These are phyloP conservation scores for Bombus difficillimus DNA, from an alignment of 1,140 invertebrate species.

Conservation along the genomic window DNA sequence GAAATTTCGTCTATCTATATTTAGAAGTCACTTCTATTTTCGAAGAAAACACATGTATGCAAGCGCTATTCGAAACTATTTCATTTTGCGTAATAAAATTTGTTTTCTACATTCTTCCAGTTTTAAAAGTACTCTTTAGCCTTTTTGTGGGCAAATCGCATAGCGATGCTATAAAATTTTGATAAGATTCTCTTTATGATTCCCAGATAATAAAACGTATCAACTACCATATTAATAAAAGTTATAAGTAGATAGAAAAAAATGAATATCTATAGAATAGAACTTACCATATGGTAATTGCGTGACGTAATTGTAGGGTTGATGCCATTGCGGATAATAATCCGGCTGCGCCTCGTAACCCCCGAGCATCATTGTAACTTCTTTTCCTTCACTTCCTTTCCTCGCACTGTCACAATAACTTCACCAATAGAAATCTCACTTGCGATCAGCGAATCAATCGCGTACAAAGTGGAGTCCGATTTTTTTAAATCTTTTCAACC, in stretches of 20 bases:
- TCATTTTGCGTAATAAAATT: neutral
- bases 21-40: no score
- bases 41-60: no score
- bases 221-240: neutral
- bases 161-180: neutral
- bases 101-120: neutral
- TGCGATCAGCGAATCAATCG: neutral
- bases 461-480: neutral
- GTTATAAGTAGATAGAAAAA: neutral
- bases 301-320: slow-evolving; percentile 81
- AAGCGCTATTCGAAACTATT: no score
- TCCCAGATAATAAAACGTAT: neutral
- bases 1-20: no score
- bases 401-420: neutral
- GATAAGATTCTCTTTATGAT: neutral
- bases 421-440: neutral
- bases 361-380: slow-evolving; percentile 71
- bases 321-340: slow-evolving; percentile 82
- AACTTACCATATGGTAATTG: slow-evolving; percentile 79
- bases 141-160: no score
- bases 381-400: neutral
- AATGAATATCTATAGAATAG: neutral
- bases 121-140: neutral
- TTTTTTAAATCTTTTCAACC: neutral
- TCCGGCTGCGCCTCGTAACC: slow-evolving; percentile 80